These are phyloP conservation scores for Dipodomys ordii DNA, from an alignment of 2,113 vertebrate genomes.

Conservation along the genomic window DNA sequence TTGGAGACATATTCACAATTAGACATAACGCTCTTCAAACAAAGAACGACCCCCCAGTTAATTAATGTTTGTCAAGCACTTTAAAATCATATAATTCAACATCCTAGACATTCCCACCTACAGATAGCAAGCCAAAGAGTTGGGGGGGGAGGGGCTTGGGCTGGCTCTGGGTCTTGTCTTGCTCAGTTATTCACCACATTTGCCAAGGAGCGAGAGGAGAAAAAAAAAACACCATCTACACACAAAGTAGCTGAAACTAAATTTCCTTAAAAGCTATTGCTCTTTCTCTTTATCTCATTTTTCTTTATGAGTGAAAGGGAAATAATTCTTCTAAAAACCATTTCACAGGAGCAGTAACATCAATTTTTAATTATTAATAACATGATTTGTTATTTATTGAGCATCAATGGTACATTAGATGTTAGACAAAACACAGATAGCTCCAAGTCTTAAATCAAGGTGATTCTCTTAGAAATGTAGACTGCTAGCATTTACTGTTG, in stretches of 20 bases:
- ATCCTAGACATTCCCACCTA: constrained; percentile 62
- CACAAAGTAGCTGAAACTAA: constrained; percentile 53
- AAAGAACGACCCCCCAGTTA: constrained; percentile 67
- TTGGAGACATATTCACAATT: constrained; percentile 67
- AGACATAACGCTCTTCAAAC: constrained; percentile 73
- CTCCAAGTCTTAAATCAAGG: constrained; percentile 68
- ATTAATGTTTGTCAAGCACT: constrained; percentile 79
- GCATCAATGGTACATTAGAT: constrained; percentile 72
- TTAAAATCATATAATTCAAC: constrained; percentile 71
- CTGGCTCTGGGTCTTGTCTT: constrained; percentile 19
- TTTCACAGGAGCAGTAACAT: constrained; percentile 66
- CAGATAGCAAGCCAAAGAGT: constrained; percentile 68
- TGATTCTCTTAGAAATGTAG: constrained; percentile 25
- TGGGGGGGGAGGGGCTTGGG: neutral
- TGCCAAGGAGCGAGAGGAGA: neutral
- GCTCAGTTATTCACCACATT: constrained; percentile 61
- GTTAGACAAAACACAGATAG: constrained; percentile 57
- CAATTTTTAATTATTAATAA: constrained; percentile 80
- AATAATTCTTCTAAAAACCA: constrained; percentile 74
- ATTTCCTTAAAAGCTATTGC: constrained; percentile 70
- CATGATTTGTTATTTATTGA: constrained; percentile 73
- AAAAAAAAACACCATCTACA: neutral
- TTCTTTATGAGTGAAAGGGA: constrained; percentile 67
- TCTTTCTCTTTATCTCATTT: constrained; percentile 62
- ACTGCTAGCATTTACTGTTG: neutral